Percentiles rank a stretch among this genome's conserved stretches.
Evolutionary conservation across 2,888 invertebrate genomes (phyloP).

Genomic region (Aphrophora alni): DNA sequence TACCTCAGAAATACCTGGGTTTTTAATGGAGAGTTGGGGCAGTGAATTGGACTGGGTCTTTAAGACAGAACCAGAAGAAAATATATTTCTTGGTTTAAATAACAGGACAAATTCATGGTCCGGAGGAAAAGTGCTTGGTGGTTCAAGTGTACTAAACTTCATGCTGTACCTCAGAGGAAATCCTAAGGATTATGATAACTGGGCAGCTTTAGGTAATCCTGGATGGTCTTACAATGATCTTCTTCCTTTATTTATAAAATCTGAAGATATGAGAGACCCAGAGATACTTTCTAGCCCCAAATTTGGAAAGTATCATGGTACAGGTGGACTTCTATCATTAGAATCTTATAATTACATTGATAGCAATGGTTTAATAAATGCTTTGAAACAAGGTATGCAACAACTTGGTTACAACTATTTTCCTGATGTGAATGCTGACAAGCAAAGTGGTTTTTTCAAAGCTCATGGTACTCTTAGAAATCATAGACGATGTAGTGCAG

Average conservation of each 20-base stretch:
- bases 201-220: conserved; percentile 48
- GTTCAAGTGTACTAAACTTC: too few relatives aligned
- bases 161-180: conserved; percentile 50
- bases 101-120: conserved; percentile 70
- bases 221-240: conserved; percentile 55
- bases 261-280: conserved; percentile 53
- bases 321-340: conserved; percentile 49
- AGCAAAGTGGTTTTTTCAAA: conserved; percentile 40
- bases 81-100: conserved; percentile 61
- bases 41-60: conserved; percentile 75
- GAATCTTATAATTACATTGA: conserved; percentile 43
- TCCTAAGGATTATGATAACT: conserved; percentile 49
- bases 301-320: conserved; percentile 45
- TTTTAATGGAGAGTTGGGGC: conserved; percentile 64
- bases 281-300: conserved; percentile 41
- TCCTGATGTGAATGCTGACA: too few relatives aligned
- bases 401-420: conserved; percentile 46
- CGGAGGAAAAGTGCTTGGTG: conserved; percentile 68
- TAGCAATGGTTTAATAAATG: conserved; percentile 40
- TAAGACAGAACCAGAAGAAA: conserved; percentile 68
- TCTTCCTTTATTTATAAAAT: conserved; percentile 55
- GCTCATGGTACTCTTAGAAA: conserved; percentile 42
- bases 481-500: conserved; percentile 46
- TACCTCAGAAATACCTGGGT: conserved; percentile 64
- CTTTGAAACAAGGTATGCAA: conserved; percentile 44